phyloP scores from a whole-genome alignment of 2,113 vertebrate species.

The Otus sunia region DNA sequence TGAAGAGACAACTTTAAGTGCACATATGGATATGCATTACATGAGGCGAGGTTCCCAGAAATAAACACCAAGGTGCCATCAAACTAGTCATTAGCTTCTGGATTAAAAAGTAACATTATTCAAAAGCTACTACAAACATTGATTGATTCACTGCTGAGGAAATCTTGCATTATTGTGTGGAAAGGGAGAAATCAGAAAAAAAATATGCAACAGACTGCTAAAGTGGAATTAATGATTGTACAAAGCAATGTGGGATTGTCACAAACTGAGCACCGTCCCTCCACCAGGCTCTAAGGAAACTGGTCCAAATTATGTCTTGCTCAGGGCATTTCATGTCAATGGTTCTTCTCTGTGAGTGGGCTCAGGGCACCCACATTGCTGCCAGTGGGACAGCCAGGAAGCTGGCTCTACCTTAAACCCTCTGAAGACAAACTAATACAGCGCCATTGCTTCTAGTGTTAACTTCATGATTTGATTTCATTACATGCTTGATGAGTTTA shows the following conservation, averaged over 20 bases:
- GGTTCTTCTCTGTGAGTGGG: background rate
- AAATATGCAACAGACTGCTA: background rate
- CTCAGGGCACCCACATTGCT: rapidly evolving
- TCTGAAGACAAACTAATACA: background rate
- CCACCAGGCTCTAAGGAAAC: background rate
- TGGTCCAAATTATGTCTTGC: background rate
- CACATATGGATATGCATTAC: background rate
- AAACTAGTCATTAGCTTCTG: background rate
- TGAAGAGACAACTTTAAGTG: background rate
- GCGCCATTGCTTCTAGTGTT: background rate
- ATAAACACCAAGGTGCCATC: background rate
- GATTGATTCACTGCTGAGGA: background rate
- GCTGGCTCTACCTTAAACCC: background rate
- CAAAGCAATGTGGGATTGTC: rapidly evolving
- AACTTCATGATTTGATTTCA: background rate
- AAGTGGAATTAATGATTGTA: background rate
- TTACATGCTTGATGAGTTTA: background rate
- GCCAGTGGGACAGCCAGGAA: background rate
- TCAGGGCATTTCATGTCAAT: background rate
- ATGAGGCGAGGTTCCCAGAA: background rate
- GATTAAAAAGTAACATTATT: background rate
- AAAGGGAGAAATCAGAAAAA: background rate
- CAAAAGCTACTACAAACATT: background rate
- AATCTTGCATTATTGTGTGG: background rate
- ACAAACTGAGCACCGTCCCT: rapidly evolving